Base-by-base conservation (phyloP, 2,797 vertebrate genomes). In the Tympanoctomys barrerae region DNA sequence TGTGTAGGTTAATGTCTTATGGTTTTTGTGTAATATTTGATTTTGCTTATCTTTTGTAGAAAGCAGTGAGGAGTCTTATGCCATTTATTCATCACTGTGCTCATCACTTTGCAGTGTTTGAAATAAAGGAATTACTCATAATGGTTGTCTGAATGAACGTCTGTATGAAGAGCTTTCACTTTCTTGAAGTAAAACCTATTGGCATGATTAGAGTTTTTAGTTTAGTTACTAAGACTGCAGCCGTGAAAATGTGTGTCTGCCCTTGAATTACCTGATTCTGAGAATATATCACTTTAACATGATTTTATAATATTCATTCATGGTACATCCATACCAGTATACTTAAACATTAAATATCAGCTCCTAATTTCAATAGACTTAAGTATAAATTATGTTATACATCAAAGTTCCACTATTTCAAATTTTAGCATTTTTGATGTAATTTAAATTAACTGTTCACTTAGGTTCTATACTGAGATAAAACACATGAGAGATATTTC, bases 281-380 rank as follows among this genome's bases (percentile, higher is more conserved):
- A 93, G 24, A 82, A 14, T 79, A 42, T 33, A 24, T 75, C 24
- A 54, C 36, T 89, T 2, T 82, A 78, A 49, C 83, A 46, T 33
- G 57, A 89, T 68, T 94, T 46, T 68, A 73, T 42, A 61, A 49
- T 71, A 73, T 54, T 78, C 94, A 46, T 46, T 87, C 24, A 85
- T 46, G 8, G 36, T 28, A 54, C 46, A 71, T 36, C 90, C 14
- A 90, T 11, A 61, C 10, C 1, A 21, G 1, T 62, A 14, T 88
- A 24, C 18, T 91, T 80, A 90, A 54, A 46, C 75, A 79, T 89
- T 93, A 90, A 94, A 36, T 49, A 90, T 70, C 26, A 87, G 21
- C 8, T 68, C 36, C 90, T 71, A 16, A 57, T 90, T 92, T 68
- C 7, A 90, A 84, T 22, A 92, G 0, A 39, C 88, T 42, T 78